Base-by-base conservation (phyloP, 2,888 invertebrate species). In the Hermaeophaga mercurialis region DNA sequence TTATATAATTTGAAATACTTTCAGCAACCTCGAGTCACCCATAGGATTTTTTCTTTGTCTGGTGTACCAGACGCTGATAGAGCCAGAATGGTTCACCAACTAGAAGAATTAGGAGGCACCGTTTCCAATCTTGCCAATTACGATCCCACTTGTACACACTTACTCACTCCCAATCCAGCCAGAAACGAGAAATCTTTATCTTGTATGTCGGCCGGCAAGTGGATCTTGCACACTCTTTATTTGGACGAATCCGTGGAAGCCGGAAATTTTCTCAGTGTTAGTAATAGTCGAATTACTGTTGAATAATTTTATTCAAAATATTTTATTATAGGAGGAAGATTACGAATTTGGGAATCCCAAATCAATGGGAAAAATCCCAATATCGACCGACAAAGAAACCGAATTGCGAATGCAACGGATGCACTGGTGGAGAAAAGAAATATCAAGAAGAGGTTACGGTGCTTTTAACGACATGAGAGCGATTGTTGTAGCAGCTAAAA, bases 131-230 rank as follows among this genome's bases (percentile, higher is more conserved):
- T 81, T 0, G 54, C 48, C 3, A 68, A 64, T 63, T 89, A 83
- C 69, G 88, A 92, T 71, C 77, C 81, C 0, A 75, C 76, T 0
- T 84, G 86, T 45, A 91, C 91, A 0, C 95, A 95, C 73, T 78
- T 95, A 15, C 79, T 96, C 22, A 89, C 91, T 65, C 81, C 86
- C 38, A 85, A 85, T 69, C 86, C 88, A 0, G 82, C 84, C 6
- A 84, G 94, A 55, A 94, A 91, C 72, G 96, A 96, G 80, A 95
- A 95, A 79, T 85, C 91, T 78, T 79, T 96, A 18, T 88, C 90
- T 0, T 88, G 89, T 56, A 85, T 96, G 58, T 94, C 96, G 0
- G 84, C 90, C 0, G 96, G 96, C 12, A 88, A 90, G 68, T 96
- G 94, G 94, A 84, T 96, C 8, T 77, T 96, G n/a, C 90, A 91